Conservation (phyloP, 2,888 invertebrate species). For the Balanococcus diminutus region DNA sequence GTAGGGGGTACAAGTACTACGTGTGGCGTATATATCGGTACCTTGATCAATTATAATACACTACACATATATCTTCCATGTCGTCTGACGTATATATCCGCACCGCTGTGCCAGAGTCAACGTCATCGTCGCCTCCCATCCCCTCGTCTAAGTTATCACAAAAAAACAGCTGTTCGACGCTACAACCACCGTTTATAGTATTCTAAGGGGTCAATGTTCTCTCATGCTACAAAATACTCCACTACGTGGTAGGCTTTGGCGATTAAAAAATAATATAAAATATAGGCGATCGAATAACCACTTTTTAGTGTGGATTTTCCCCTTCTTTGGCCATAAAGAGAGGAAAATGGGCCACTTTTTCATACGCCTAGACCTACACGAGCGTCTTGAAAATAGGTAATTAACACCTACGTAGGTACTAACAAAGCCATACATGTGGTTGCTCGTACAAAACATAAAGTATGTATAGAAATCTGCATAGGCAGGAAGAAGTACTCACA, state of each 20-base stretch:
- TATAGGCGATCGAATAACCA: no score
- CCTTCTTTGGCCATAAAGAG: not conserved
- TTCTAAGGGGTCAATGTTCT: not conserved
- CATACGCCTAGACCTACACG: not conserved
- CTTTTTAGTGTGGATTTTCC: not conserved
- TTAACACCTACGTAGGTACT: not conserved
- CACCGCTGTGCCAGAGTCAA: not conserved
- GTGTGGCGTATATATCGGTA: not conserved
- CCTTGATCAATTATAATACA: not conserved
- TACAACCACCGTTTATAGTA: not conserved
- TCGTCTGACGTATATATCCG: not conserved
- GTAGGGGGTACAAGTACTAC: not conserved
- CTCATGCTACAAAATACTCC: not conserved
- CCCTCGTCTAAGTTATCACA: not conserved
- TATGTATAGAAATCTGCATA: not conserved
- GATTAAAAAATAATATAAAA: no score
- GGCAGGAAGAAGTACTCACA: not conserved
- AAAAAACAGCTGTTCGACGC: not conserved
- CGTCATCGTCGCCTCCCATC: not conserved
- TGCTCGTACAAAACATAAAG: no score
- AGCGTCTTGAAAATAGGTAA: not conserved
- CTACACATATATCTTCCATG: not conserved
- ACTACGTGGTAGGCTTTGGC: no score
- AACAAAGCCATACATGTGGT: not conserved
- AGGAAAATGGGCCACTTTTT: not conserved